Evolutionary conservation across 2,888 invertebrate species (phyloP).

Genomic region (Drosophila quinaria): DNA sequence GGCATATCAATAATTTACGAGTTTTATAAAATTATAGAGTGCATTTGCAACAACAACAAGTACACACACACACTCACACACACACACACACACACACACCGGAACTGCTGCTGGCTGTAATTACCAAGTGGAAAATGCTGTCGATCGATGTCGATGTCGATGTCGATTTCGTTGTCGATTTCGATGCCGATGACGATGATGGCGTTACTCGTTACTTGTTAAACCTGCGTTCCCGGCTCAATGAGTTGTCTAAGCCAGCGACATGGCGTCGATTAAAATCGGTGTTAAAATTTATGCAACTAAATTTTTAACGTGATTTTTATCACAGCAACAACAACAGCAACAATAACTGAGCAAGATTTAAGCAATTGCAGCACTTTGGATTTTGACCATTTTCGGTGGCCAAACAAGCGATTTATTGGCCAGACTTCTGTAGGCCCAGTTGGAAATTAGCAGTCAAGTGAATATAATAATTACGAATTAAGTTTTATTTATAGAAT

Average conservation of each 20-base stretch:
- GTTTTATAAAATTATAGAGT: slow-evolving; percentile 69
- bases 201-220: slow-evolving; percentile 7
- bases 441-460: slow-evolving; percentile 36
- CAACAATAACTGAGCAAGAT: slow-evolving; percentile 31
- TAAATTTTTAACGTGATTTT: slow-evolving; percentile 76
- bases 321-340: slow-evolving; percentile 54
- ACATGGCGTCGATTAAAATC: slow-evolving; percentile 77
- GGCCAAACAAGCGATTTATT: slow-evolving; percentile 76
- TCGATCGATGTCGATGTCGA: slow-evolving; percentile 58
- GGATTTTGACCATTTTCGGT: slow-evolving; percentile 57
- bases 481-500: background rate
- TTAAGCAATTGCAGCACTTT: slow-evolving; percentile 53
- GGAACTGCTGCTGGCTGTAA: slow-evolving; percentile 76
- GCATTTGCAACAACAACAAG: slow-evolving; percentile 16
- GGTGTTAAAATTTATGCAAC: slow-evolving; percentile 82
- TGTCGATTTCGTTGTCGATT: slow-evolving; percentile 29
- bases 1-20: slow-evolving; percentile 78
- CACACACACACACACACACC: slow-evolving; percentile 35
- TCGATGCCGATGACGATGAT: slow-evolving; percentile 30
- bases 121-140: slow-evolving; percentile 64
- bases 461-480: background rate
- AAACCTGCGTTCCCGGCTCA: slow-evolving; percentile 43
- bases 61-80: slow-evolving; percentile 17
- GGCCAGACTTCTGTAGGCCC: slow-evolving; percentile 42
- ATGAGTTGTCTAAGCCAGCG: slow-evolving; percentile 71